Base-by-base conservation (phyloP, 2,797 vertebrate species). In the Falco peregrinus region DNA sequence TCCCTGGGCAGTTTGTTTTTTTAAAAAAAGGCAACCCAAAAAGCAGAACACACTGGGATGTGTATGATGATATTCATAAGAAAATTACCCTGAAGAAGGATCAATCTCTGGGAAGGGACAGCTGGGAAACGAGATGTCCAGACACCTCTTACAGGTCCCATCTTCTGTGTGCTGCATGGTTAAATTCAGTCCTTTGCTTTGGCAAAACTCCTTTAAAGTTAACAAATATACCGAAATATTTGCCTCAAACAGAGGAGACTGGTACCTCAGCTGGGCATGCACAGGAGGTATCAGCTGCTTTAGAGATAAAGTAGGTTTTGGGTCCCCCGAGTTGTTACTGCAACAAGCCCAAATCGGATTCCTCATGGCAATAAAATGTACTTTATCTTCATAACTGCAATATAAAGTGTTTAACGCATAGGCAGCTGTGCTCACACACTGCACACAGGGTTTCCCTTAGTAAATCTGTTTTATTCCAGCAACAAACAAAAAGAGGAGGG, bases 311-410 rank as follows among this genome's bases (percentile, higher is more conserved):
- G 45, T 9, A 35, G 25, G 5, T 78, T 92, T 56, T 25, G 19
- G 8, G 16, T 75, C 87, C 54, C 82, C 41, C 1, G 29, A 48
- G 78, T 5, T 56, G 64, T 37, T 22, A 3, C 24, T 78, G 51
- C 41, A 71, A 85, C 68, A 80, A 90, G 41, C 25, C 39, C 69
- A 79, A 67, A 93, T 31, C 37, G 33, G 89, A 78, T 85, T 87
- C 59, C 73, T 87, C 16, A 0, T 13, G 43, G 33, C 67, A 59
- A 24, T 26, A 47, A 77, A 77, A 50, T 7, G 11, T 18, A 16
- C 61, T 78, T 80, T 48, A 3, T 20, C 64, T 45, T 77, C 21
- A 6, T 25, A 1, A 6, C 11, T 17, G 45, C 48, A 41, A 16
- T 14, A 1, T 8, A 18, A 50, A 50, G 39, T 5, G 35, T 73